Evolutionary conservation across 2,797 vertebrate species (phyloP), one percentile per base, ranked within the genome.

Genomic region (Rhyacichthys aspro): DNA sequence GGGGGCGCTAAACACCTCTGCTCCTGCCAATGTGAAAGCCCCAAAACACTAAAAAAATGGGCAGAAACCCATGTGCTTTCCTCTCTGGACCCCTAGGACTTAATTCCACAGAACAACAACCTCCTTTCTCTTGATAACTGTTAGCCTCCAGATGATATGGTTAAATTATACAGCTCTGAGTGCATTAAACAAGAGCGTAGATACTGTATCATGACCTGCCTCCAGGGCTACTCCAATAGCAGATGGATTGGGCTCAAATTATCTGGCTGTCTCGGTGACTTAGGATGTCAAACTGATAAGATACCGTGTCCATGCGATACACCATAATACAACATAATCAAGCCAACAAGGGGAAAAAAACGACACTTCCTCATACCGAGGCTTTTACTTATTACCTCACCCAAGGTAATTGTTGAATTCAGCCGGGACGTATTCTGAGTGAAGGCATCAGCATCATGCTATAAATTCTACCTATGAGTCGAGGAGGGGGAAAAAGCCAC

Each of bases 381-480:
- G 59, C 74, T 67, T 69, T 92, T 70, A 82, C 81, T 85, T 73
- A 79, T 94, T 93, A 88, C 89, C 83, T 94, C 94, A 94, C 91
- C 91, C 84, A 80, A 85, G 89, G 93, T 94, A 92, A 95, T 95
- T 86, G 81, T 92, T 92, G 87, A 93, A 93, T 92, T 92, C 94
- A 94, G 93, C 90, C 65, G 91, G 94, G 94, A 94, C 90, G 85
- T 91, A 93, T 94, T 87, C 86, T 94, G 92, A 89, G 91, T 90
- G 90, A 92, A 93, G 90, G 94, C 93, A 93, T 95, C 94, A 92
- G 93, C 92, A 91, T 94, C 90, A 90, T 92, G 93, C 94, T 93
- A 94, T 96, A 95, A 95, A 96, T 95, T 95, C 92, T 82, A 92
- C 92, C 93, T 93, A 90, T 87, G 90, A 93, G 91, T 90, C 43